Base-by-base conservation (phyloP, 2,797 vertebrate species). In the Podarcis lilfordi region DNA sequence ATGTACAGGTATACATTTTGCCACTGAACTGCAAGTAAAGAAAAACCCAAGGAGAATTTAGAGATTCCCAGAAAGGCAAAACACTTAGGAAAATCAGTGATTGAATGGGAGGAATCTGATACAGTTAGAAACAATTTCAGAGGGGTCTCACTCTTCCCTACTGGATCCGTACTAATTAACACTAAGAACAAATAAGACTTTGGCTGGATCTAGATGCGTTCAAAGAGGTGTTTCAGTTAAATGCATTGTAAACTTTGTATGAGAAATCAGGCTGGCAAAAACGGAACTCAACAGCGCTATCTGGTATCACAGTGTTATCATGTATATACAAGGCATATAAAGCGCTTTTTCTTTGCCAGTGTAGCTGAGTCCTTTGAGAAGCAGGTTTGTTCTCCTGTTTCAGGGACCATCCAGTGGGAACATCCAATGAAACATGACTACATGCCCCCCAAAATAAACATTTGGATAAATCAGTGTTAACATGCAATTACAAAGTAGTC, bases 361-460 rank as follows among this genome's bases (percentile, higher is more conserved):
- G 50, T 55, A 55, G 50, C 50, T 15, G 13, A 55, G 50, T 15
- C 13, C 13, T 82, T 76, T 61, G 80, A 78, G 88, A 94, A 95
- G 76, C 61, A 92, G 83, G 43, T 92, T 83, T 11, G 2, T 84
- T 82, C 82, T 88, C 72, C 66, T 83, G 81, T 93, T 96, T 97
- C 95, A 91, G 32, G 19, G 35, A 21, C 35, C 17, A 35, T 74
- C 35, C 72, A 37, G 35, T 55, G 50, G 50, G 50, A 55, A 55
- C 50, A 55, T 55, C 32, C 71, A 91, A 91, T 91, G 87, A 61
- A 74, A 55, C 89, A 87, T 90, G 86, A 81, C 92, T 88, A 5
- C 43, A 89, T 94, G 95, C 94, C 94, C 92, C 86, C 43, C 1
- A 32, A 37, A 7, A 35, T 74, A 74, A 74, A 17, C 32, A 37